These are phyloP conservation scores for Mythimna lalbum DNA, from an alignment of 2,888 invertebrate genomes.

Conservation along the genomic window DNA sequence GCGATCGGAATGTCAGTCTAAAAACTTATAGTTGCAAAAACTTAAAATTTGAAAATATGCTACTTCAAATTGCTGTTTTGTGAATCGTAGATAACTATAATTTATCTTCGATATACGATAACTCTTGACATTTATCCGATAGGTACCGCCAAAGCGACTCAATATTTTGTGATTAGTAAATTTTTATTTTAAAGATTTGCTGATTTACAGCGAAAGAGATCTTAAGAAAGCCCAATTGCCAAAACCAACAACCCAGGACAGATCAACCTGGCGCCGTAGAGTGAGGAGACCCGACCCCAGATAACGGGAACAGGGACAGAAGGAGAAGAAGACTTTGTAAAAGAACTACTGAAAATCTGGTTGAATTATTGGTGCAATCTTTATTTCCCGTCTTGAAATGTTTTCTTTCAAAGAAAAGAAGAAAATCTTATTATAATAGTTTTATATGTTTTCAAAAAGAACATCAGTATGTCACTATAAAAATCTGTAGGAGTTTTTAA, in stretches of 20 bases:
- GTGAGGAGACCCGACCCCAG: too few relatives aligned
- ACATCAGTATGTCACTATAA: slow-evolving; percentile 36
- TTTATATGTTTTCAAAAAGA: slow-evolving; percentile 26
- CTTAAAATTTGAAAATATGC: slow-evolving; percentile 10
- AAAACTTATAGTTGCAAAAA: neutral
- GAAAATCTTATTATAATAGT: neutral
- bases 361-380: neutral
- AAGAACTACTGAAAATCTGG: slow-evolving; percentile 7
- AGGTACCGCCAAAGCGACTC: slow-evolving; percentile 10
- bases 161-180: slow-evolving; percentile 27
- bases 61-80: slow-evolving; percentile 12
- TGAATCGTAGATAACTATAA: slow-evolving; percentile 21
- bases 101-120: too few relatives aligned
- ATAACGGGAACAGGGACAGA: too few relatives aligned
- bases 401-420: neutral
- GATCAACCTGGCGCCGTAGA: too few relatives aligned
- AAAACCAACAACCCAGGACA: too few relatives aligned
- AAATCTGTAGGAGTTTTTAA: slow-evolving; percentile 46
- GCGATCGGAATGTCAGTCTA: neutral
- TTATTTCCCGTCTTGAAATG: neutral
- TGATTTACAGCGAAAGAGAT: too few relatives aligned
- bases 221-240: too few relatives aligned
- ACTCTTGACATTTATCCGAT: slow-evolving; percentile 5
- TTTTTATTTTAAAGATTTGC: slow-evolving; percentile 12
- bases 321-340: too few relatives aligned